Evolutionary conservation across 2,888 invertebrate species (phyloP).

Genomic region (Hemithea aestivaria): DNA sequence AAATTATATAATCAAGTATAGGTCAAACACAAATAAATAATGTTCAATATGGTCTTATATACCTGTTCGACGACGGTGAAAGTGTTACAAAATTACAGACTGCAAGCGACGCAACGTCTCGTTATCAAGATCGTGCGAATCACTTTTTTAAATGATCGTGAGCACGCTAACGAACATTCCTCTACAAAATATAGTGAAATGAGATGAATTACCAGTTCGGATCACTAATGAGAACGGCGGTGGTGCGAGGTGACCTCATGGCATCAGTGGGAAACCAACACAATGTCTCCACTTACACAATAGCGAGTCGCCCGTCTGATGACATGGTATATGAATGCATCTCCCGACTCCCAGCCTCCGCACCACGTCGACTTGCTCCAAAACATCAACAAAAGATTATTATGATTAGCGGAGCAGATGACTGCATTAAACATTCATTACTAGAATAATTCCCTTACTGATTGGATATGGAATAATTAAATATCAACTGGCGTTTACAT

Average conservation of each 20-base stretch:
- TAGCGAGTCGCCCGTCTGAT: conserved; percentile 18
- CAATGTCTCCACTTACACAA: conserved; percentile 25
- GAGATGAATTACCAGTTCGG: conserved; percentile 1
- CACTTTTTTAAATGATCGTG: neutral
- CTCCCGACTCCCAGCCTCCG: conserved; percentile 12
- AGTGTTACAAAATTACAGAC: conserved; percentile 2
- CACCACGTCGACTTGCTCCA: conserved; percentile 9
- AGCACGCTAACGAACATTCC: neutral
- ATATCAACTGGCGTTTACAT: too few relatives aligned
- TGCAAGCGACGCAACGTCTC: neutral
- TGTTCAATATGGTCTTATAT: neutral
- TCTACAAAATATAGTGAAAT: conserved; percentile 9
- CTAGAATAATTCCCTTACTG: conserved; percentile 8
- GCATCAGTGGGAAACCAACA: conserved; percentile 26
- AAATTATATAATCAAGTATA: too few relatives aligned
- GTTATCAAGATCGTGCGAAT: conserved; percentile 3
- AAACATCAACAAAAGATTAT: conserved; percentile 17
- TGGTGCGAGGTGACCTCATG: conserved; percentile 18
- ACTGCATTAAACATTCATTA: conserved; percentile 12
- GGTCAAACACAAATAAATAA: too few relatives aligned
- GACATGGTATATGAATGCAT: conserved; percentile 21
- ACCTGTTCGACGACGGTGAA: conserved; percentile 8
- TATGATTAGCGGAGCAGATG: conserved; percentile 15
- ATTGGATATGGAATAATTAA: conserved; percentile 14
- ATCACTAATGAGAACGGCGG: conserved; percentile 9